Conservation (phyloP, 2,113 vertebrate species). For the Burhinus bistriatus region DNA sequence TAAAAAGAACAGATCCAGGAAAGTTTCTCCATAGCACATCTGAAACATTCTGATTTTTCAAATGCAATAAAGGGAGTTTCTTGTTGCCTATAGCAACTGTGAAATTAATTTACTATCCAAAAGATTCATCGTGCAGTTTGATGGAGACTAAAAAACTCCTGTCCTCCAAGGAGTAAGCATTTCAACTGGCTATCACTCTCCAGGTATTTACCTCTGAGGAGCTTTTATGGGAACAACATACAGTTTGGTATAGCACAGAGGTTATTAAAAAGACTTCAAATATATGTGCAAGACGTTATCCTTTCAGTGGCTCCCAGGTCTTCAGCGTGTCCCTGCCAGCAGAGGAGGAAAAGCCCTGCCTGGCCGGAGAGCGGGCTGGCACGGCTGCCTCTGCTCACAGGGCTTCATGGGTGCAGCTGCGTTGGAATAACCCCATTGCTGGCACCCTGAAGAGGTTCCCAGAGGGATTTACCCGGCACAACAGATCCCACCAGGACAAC, state of each 20-base stretch:
- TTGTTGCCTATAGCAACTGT: neutral
- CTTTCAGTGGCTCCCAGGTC: neutral
- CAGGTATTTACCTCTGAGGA: neutral
- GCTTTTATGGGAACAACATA: neutral
- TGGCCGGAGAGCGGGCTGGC: neutral
- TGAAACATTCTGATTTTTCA: neutral
- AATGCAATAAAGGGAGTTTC: neutral
- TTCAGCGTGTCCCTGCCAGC: neutral
- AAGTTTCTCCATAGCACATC: neutral
- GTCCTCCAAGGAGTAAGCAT: neutral
- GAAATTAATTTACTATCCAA: neutral
- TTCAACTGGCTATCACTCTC: neutral
- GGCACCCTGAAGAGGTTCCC: neutral
- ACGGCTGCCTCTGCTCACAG: neutral
- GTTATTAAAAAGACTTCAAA: neutral
- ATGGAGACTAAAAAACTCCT: neutral
- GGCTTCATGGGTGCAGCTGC: neutral
- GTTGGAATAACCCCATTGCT: neutral
- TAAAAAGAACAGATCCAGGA: neutral
- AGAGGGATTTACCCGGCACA: neutral
- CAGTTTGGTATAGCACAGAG: neutral
- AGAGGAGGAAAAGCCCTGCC: neutral
- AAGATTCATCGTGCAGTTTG: neutral
- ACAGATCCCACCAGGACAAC: neutral
- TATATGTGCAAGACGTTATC: accelerated